Conservation (phyloP, 2,113 vertebrate genomes). For the Ceratotherium simum region DNA sequence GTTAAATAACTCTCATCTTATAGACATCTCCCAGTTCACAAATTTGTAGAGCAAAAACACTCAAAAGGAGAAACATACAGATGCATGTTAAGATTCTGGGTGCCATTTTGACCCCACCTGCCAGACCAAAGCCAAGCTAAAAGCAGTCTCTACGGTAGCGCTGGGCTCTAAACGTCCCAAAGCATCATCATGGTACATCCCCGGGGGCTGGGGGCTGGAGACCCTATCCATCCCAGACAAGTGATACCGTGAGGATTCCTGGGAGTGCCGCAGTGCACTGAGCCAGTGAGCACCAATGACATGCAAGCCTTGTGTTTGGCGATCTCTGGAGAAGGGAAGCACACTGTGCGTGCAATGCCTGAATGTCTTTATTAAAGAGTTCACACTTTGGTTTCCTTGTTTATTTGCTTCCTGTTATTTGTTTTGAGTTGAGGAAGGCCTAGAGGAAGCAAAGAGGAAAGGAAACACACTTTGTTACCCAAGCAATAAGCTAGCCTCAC, state of each 20-base stretch:
- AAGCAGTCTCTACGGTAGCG: not conserved
- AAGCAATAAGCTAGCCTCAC: not conserved
- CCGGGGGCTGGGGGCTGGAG: not conserved
- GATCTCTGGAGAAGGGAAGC: not conserved
- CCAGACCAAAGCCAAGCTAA: not conserved
- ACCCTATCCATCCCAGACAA: not conserved
- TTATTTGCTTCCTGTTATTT: not conserved
- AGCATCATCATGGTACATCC: not conserved
- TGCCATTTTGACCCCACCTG: not conserved
- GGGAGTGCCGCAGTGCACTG: rapidly evolving
- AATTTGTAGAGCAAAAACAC: not conserved
- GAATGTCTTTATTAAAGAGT: not conserved
- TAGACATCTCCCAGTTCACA: not conserved
- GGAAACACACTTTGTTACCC: not conserved
- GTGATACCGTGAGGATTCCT: no score
- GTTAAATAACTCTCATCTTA: conserved; percentile 26
- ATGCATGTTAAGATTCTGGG: not conserved
- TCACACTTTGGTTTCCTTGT: not conserved
- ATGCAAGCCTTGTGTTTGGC: rapidly evolving
- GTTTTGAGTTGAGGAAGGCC: not conserved
- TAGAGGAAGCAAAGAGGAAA: not conserved
- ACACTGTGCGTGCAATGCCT: not conserved
- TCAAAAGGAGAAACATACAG: not conserved
- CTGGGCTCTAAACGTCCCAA: not conserved
- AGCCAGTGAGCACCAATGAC: not conserved